These are phyloP conservation scores for Noctua fimbriata DNA, from an alignment of 2,888 invertebrate species.

Conservation along the genomic window DNA sequence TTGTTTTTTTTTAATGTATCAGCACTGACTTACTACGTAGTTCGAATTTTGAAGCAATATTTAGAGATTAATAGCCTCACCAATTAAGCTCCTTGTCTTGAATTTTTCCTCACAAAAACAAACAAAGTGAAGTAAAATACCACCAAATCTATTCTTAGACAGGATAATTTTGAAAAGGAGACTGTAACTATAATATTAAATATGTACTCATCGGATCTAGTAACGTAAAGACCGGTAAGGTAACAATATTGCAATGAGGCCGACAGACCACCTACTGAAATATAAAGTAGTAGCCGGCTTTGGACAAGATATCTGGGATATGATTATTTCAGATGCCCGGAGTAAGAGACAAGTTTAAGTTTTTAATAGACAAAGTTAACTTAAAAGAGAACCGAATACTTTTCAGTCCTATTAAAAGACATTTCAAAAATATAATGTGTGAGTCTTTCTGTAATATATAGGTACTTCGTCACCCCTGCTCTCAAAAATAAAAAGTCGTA, in stretches of 20 bases:
- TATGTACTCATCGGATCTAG: constrained; percentile 13
- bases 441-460: background rate
- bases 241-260: background rate
- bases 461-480: background rate
- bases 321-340: constrained; percentile 10
- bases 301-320: background rate
- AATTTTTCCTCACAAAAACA: background rate
- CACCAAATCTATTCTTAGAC: background rate
- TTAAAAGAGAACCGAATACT: background rate
- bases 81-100: background rate
- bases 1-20: background rate
- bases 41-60: background rate
- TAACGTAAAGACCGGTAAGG: too few species aligned
- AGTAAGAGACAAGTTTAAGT: background rate
- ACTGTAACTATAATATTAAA: constrained; percentile 11
- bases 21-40: background rate
- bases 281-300: constrained; percentile 25
- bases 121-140: background rate
- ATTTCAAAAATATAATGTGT: background rate
- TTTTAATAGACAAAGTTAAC: background rate
- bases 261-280: constrained; percentile 27
- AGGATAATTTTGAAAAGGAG: background rate
- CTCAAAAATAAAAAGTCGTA: background rate
- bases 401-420: too few species aligned
- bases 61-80: background rate